Conservation (phyloP, 2,797 vertebrate genomes). For the Notolepis coatsorum region DNA sequence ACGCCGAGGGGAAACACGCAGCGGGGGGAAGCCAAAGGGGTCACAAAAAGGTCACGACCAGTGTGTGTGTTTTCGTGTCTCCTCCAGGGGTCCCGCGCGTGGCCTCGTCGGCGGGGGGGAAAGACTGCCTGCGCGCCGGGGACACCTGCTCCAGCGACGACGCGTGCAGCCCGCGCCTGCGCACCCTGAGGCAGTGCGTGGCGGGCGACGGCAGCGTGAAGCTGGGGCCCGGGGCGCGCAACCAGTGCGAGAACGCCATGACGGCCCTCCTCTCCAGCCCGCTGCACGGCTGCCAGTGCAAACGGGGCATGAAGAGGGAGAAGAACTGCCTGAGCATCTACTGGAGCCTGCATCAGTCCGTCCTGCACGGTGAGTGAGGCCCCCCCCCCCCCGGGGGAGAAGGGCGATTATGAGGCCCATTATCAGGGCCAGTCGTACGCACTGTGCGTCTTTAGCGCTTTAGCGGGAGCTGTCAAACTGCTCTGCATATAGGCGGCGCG, state of each 20-base stretch:
- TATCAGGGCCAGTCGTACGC: too few relatives aligned
- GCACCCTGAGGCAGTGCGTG: constrained; percentile 92
- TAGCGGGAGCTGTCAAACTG: too few relatives aligned
- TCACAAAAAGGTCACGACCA: too few relatives aligned
- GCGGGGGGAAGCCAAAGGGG: too few relatives aligned
- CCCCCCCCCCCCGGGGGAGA: too few relatives aligned
- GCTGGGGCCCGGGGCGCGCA: constrained; percentile 88
- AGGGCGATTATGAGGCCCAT: too few relatives aligned
- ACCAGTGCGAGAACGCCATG: constrained; percentile 90
- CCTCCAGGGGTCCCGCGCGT: constrained; percentile 77
- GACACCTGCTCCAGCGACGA: constrained; percentile 91
- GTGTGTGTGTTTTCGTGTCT: neutral
- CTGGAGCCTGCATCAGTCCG: constrained; percentile 92
- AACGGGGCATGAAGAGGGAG: constrained; percentile 93
- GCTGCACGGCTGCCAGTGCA: constrained; percentile 92
- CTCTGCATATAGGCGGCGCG: too few relatives aligned
- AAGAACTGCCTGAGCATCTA: constrained; percentile 95
- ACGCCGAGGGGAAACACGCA: too few relatives aligned
- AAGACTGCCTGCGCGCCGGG: constrained; percentile 90
- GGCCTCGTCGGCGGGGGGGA: constrained; percentile 67
- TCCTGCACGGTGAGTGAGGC: constrained; percentile 84
- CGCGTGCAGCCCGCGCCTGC: constrained; percentile 89
- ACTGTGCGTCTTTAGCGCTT: too few relatives aligned
- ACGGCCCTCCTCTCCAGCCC: constrained; percentile 89
- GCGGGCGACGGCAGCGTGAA: constrained; percentile 90